Evolutionary conservation across 2,888 invertebrate species (phyloP), one percentile per base, ranked within the genome.

Genomic region (Nemotelus nigrinus): DNA sequence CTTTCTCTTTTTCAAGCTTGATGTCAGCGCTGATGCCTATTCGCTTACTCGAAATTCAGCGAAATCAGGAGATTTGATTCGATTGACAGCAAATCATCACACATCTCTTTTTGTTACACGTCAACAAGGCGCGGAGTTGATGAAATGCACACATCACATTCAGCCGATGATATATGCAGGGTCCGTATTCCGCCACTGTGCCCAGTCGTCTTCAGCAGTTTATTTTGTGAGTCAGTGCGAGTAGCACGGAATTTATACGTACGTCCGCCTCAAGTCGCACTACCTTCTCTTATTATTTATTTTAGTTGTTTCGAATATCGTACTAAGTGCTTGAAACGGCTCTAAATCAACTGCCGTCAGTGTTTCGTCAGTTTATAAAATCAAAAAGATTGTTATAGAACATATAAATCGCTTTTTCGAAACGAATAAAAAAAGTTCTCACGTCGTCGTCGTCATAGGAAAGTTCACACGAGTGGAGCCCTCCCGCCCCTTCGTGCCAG

Each of bases 201-300:
- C 68, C 47, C 44, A 50, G 53, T 68, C n/a, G 44, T 44, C 8
- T 65, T 65, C 65, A 63, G 63, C 63, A 68, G 68, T 68, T 44
- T 68, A 25, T 50, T 68, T 25, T 44, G 68, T 48, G 68, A 68
- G 41, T 68, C 53, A 50, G 68, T 53, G 68, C 68, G 50, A 68
- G 68, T 39, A 68, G 50, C 39, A 6, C 50, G 68, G 43, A 43
- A 1, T 53, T 7, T 53, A 6, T 7, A 53, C 53, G 53, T 6
- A 6, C 10, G 53, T 53, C 53, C 10, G 53, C 7, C 10, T 53
- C 10, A 10, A 10, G 53, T 53, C 53, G 53, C 53, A 10, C 53
- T 53, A 53, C 53, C 10, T 53, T 53, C 10, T 53, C 6, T 53
- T 53, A 7, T 6, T 53, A 7, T 53, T 53, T 6, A 7, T 7